Evolutionary conservation across 2,888 invertebrate species (phyloP).

Genomic region (Ditylenchus weischeri): DNA sequence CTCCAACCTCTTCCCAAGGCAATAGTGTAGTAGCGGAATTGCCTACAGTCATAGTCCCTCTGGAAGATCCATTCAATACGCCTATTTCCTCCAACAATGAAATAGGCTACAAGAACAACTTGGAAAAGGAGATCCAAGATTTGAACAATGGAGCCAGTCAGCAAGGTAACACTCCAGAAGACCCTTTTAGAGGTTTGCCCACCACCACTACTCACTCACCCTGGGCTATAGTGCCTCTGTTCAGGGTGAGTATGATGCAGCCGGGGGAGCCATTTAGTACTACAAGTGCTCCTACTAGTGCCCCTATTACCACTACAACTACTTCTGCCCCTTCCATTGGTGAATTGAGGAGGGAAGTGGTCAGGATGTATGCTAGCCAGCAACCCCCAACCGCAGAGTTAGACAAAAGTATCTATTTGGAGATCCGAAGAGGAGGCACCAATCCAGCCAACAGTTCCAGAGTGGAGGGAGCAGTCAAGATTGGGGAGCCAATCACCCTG

Average conservation of each 20-base stretch:
- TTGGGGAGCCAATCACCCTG: slow-evolving; percentile 54
- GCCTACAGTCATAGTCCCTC: slow-evolving; percentile 16
- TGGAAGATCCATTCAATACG: slow-evolving; percentile 1
- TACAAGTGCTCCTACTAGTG: too few species aligned
- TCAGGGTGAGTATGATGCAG: too few species aligned
- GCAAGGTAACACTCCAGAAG: too few species aligned
- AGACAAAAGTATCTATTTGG: slow-evolving; percentile 38
- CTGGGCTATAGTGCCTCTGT: too few species aligned
- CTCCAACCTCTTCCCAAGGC: neutral
- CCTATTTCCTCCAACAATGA: too few species aligned
- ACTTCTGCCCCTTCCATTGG: too few species aligned
- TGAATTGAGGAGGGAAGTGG: neutral
- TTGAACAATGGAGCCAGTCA: neutral
- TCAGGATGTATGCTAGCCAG: slow-evolving; percentile 11
- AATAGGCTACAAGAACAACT: neutral
- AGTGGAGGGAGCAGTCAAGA: slow-evolving; percentile 47
- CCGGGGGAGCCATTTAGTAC: too few species aligned
- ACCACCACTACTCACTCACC: too few species aligned
- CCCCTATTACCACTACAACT: too few species aligned
- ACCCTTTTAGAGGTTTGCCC: too few species aligned
- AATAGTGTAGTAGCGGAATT: neutral
- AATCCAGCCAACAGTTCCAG: slow-evolving; percentile 41
- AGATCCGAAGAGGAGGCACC: slow-evolving; percentile 49
- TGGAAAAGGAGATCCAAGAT: slow-evolving; percentile 1
- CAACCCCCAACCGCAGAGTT: neutral